phyloP scores from a whole-genome alignment of 2,797 vertebrate species.

The Nyctalus aviator region DNA sequence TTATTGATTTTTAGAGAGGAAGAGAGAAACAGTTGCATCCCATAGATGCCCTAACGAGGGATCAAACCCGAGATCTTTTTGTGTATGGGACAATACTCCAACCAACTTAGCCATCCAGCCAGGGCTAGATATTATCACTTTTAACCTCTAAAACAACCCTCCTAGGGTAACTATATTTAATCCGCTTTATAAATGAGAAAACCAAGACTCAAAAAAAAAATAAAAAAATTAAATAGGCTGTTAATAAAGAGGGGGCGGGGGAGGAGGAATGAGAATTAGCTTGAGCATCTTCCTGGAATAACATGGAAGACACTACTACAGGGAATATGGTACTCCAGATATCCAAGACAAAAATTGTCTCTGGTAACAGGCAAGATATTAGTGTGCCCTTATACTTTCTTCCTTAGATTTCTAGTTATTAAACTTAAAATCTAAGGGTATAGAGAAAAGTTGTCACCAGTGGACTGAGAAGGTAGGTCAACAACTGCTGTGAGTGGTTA shows the following conservation, averaged over 20 bases:
- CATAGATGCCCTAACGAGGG: neutral
- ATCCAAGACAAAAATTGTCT: neutral
- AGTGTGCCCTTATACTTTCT: neutral
- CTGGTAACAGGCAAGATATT: neutral
- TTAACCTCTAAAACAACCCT: neutral
- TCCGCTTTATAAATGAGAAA: slow-evolving; percentile 13
- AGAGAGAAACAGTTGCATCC: neutral
- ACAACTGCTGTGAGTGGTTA: neutral
- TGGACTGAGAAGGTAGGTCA: neutral
- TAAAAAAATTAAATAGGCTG: neutral
- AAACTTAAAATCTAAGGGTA: neutral
- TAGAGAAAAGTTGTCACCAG: neutral
- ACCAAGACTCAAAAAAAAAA: neutral
- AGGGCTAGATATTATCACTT: neutral
- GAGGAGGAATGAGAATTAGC: neutral
- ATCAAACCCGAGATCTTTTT: neutral
- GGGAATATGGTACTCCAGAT: neutral
- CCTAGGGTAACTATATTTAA: neutral
- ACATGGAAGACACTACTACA: neutral
- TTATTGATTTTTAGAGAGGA: neutral
- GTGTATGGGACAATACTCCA: neutral
- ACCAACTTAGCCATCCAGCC: neutral
- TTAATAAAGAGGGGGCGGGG: neutral
- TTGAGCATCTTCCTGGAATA: neutral
- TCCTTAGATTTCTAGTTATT: neutral